A percentile compares a stretch with the other conserved stretches of the same genome.
Conservation (phyloP, 2,888 invertebrate genomes). For the Sepioteuthis lessoniana region DNA sequence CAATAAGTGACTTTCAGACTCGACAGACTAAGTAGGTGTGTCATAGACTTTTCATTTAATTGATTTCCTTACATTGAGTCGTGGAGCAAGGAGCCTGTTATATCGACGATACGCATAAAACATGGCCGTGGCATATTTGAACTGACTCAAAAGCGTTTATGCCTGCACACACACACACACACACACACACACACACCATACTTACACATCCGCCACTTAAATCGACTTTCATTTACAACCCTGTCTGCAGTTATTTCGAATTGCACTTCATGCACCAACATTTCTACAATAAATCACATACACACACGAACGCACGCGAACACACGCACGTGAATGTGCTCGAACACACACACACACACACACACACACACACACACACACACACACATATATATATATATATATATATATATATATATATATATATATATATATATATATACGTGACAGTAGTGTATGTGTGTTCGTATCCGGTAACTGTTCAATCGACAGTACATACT, state of each 20-base stretch:
- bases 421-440: neutral
- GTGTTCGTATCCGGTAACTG: too few relatives aligned
- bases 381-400: neutral
- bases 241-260: neutral
- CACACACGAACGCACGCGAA: neutral
- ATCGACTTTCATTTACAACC: neutral
- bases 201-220: conserved; percentile 33
- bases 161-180: neutral
- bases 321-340: neutral
- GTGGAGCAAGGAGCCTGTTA: neutral
- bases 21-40: neutral
- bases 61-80: neutral
- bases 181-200: neutral
- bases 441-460: too few relatives aligned
- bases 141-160: neutral
- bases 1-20: conserved; percentile 33
- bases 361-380: neutral
- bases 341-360: neutral
- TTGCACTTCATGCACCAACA: neutral
- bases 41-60: conserved; percentile 8
- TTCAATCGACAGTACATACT: too few relatives aligned
- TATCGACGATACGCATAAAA: neutral
- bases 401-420: neutral
- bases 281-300: neutral
- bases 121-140: neutral